Conservation (phyloP, 1,140 invertebrate species). For the Choristoneura fumiferana region DNA sequence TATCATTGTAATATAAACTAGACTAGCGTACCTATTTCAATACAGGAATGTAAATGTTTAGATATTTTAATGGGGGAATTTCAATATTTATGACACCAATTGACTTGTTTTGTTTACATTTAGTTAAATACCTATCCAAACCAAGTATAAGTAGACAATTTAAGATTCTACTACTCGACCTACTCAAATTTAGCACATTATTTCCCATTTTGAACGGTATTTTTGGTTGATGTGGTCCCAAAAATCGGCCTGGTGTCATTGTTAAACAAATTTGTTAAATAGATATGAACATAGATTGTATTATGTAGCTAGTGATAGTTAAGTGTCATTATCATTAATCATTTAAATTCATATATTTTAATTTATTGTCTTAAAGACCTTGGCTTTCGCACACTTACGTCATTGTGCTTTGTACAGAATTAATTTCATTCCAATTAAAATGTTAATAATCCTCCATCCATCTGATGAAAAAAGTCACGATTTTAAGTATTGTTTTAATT, state of each 20-base stretch:
- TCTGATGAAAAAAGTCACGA: not conserved
- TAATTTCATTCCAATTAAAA: slow-evolving; percentile 17
- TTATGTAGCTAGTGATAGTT: slow-evolving; percentile 3
- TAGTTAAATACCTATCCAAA: too few species aligned
- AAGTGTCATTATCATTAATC: slow-evolving; percentile 15
- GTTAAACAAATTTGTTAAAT: slow-evolving; percentile 12
- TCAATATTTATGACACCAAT: too few species aligned
- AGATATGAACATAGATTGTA: not conserved
- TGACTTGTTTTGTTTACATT: too few species aligned
- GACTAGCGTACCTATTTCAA: too few species aligned
- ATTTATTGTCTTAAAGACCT: not conserved
- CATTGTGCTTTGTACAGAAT: slow-evolving; percentile 1
- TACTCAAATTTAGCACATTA: too few species aligned
- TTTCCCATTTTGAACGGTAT: too few species aligned
- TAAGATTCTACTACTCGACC: too few species aligned
- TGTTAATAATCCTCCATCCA: not conserved
- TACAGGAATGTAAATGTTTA: too few species aligned
- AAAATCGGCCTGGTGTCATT: not conserved
- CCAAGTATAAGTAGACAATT: too few species aligned
- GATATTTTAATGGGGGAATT: too few species aligned
- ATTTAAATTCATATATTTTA: slow-evolving; percentile 13
- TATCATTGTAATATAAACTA: too few species aligned
- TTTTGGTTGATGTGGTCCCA: not conserved
- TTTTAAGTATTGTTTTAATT: not conserved
- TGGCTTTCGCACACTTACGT: not conserved